Evolutionary conservation across 2,113 vertebrate genomes (phyloP), one percentile per base, ranked within the genome.

Genomic region (Epinephelus cyanopodus): DNA sequence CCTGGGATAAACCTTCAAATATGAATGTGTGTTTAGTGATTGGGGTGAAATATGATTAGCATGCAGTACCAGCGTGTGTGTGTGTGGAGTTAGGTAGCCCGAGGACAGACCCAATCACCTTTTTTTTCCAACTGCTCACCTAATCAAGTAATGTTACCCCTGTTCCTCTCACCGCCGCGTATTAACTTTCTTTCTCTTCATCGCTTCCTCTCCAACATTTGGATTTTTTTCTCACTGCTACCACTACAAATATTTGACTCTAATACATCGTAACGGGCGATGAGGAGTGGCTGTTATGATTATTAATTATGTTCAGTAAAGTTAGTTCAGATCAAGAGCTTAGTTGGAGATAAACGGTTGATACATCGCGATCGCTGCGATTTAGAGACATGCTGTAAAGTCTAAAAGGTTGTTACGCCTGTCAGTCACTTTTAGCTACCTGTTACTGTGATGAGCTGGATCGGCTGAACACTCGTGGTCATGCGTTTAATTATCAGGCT

Each of bases 1-100:
- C 85, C 87, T 89, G 92, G 92, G 92, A 92, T 87, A 37, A 90
- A 88, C 62, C 86, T 83, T 92, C 87, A 90, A 91, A 83, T 90
- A 74, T 83, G 85, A 87, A 81, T 90, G 87, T 86, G 81, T 90
- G 90, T 92, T 84, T 82, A 81, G 88, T 91, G 83, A 92, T 85
- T 86, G 67, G 84, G 79, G 84, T 89, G 60, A 92, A 91, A 90
- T 80, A 74, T 82, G 86, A 87, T 89, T 76, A 80, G 80, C 39
- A 23, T 78, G 86, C 47, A 69, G 61, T n/a, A 27, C n/a, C 29
- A 70, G 74, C 39, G 42, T 62, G 66, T 73, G 53, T 54, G 73
- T 76, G 53, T 42, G 71, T 52, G 75, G 21, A 47, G 76, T 74
- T 39, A 68, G 53, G 79, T 83, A 84, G 85, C 85, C 89, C 48